Evolutionary conservation across 2,113 vertebrate genomes (phyloP), one percentile per base, ranked within the genome.

Genomic region (Gorsachius goisagi): DNA sequence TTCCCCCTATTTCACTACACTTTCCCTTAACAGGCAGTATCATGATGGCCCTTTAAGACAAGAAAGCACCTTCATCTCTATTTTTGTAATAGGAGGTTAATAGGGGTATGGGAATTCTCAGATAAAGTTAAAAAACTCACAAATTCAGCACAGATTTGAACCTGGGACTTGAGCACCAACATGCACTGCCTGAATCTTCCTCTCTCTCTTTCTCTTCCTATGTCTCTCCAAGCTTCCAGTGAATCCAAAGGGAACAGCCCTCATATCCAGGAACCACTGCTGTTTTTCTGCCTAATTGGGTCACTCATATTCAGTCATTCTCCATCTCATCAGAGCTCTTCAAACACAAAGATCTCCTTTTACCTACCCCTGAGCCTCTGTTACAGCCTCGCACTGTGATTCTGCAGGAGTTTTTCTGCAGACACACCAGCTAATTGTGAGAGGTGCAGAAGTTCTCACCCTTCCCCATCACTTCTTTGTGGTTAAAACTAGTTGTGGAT

Each of bases 161-260:
- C 24, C 9, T 11, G 55, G 15, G 12, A n/a, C 23, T 75, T 17
- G 6, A 74, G 33, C 12, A 62, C 3, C 32, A 62, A 8, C 9
- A 17, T 1, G 2, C 2, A 21, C 17, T 6, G 8, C 20, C 33
- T 58, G 8, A 73, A 22, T 10, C 11, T 3, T 64, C 3, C 27
- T 44, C 62, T 58, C 10, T 85, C 30, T 74, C 62, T 58, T 49
- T 27, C 45, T 67, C 24, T 35, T 39, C 13, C 37, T 49, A 0
- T 15, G 1, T 8, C 9, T 78, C 56, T 59, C 32, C 58, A 75
- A 28, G 12, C 6, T 55, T 47, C 12, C 60, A 75, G 6, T 7
- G 50, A 67, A 45, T 15, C 12, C 33, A 58, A 75, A 72, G 5
- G 62, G 49, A 53, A 17, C 5, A 75, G 10, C 9, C 19, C 12